Evolutionary conservation across 2,888 invertebrate genomes (phyloP).

Genomic region (Antheraea assamensis): DNA sequence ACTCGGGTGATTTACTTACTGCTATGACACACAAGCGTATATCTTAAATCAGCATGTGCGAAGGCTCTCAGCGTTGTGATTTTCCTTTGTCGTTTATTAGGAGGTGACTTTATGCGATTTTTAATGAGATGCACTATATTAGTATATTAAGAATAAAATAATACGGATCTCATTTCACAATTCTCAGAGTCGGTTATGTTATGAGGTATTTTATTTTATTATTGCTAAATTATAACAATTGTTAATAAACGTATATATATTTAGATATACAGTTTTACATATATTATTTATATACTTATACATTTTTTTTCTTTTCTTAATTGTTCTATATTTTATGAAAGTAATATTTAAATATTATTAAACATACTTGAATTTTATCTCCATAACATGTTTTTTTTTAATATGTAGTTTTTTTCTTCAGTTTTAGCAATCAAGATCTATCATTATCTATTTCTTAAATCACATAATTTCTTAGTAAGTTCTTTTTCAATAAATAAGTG

Average conservation of each 20-base stretch:
- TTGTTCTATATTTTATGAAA: background rate
- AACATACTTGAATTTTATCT: no score
- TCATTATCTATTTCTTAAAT: no score
- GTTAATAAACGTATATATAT: slow-evolving; percentile 23
- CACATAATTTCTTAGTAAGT: no score
- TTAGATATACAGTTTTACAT: no score
- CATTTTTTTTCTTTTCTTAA: no score
- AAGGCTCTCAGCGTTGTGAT: slow-evolving; percentile 46
- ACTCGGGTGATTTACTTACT: slow-evolving; percentile 76
- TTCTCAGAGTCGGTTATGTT: slow-evolving; percentile 48
- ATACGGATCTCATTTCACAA: slow-evolving; percentile 51
- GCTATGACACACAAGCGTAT: slow-evolving; percentile 68
- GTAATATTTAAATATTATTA: no score
- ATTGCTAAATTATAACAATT: slow-evolving; percentile 28
- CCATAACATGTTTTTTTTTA: no score
- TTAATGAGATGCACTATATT: slow-evolving; percentile 72
- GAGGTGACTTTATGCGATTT: slow-evolving; percentile 63
- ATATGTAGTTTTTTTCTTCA: no score
- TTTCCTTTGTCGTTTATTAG: slow-evolving; percentile 66
- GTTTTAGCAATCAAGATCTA: no score
- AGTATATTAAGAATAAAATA: slow-evolving; percentile 51
- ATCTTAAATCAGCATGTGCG: slow-evolving; percentile 65
- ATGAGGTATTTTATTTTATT: slow-evolving; percentile 42
- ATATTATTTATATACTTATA: background rate
- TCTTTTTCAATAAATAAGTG: no score